These are phyloP conservation scores for Pherbina coryleti DNA, from an alignment of 2,888 invertebrate genomes.

Conservation along the genomic window DNA sequence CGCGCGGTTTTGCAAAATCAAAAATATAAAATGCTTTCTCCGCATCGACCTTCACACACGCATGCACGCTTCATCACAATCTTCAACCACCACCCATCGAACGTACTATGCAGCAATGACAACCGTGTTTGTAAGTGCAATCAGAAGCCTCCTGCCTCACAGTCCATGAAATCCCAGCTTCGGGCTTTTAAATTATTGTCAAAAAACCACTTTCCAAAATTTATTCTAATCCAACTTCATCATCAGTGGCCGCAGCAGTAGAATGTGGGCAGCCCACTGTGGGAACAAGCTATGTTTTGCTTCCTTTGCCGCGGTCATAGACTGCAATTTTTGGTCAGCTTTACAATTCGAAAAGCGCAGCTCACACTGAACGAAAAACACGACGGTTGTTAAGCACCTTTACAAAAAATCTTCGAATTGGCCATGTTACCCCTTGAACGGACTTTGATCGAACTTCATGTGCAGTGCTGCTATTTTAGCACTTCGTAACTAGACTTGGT, in stretches of 20 bases:
- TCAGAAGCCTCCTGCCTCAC: constrained; percentile 43
- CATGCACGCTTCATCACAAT: background rate
- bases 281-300: background rate
- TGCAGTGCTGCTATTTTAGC: no score
- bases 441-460: no score
- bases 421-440: no score
- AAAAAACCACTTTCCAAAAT: constrained; percentile 32
- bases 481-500: no score
- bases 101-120: constrained; percentile 36
- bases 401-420: background rate
- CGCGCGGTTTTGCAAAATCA: constrained; percentile 27
- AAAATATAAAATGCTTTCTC: constrained; percentile 3
- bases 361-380: background rate
- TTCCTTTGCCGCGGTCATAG: background rate
- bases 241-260: constrained; percentile 15
- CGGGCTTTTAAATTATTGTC: constrained; percentile 47
- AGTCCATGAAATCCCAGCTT: constrained; percentile 46
- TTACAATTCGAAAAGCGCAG: background rate
- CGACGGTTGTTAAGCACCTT: background rate
- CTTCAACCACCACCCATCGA: background rate
- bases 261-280: background rate
- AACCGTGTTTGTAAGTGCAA: constrained; percentile 47
- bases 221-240: constrained; percentile 30
- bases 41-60: background rate
- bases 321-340: background rate